These are phyloP conservation scores for Bradypodion ventrale DNA, from an alignment of 2,797 vertebrate genomes.

Conservation along the genomic window DNA sequence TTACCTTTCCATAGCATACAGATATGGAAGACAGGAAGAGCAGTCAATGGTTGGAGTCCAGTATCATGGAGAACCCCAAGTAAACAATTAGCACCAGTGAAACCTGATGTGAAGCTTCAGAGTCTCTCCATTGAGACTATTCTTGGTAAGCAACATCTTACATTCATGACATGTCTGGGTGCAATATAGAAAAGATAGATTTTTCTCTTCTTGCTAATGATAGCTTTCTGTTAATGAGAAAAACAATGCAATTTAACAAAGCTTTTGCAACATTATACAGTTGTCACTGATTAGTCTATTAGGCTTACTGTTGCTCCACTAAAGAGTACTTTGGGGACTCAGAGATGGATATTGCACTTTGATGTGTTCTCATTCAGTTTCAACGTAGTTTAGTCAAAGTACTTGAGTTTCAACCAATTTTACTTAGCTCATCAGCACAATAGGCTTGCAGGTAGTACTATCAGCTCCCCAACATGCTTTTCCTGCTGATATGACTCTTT, in stretches of 20 bases:
- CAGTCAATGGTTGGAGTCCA: neutral
- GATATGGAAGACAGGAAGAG: neutral
- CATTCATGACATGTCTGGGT: neutral
- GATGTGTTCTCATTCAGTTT: slow-evolving; percentile 12
- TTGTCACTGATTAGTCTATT: neutral
- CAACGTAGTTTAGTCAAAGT: slow-evolving; percentile 36
- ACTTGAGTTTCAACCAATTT: slow-evolving; percentile 17
- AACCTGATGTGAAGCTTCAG: neutral
- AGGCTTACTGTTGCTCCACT: neutral
- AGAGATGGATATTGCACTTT: neutral
- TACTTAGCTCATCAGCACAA: slow-evolving; percentile 31
- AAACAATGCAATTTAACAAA: neutral
- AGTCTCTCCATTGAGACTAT: neutral
- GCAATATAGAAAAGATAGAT: neutral
- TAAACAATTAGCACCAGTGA: neutral
- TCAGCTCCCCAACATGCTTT: slow-evolving; percentile 8
- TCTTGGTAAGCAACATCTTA: neutral
- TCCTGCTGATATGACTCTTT: slow-evolving; percentile 16
- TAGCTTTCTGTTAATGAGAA: neutral
- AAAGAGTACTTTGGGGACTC: slow-evolving; percentile 6
- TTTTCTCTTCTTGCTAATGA: neutral
- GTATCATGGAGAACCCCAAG: neutral
- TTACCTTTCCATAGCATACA: neutral
- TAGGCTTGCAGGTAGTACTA: slow-evolving; percentile 20
- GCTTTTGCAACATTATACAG: neutral